Evolutionary conservation across 2,797 vertebrate species (phyloP), one percentile per base, ranked within the genome.

Genomic region (Xerus rutilus): DNA sequence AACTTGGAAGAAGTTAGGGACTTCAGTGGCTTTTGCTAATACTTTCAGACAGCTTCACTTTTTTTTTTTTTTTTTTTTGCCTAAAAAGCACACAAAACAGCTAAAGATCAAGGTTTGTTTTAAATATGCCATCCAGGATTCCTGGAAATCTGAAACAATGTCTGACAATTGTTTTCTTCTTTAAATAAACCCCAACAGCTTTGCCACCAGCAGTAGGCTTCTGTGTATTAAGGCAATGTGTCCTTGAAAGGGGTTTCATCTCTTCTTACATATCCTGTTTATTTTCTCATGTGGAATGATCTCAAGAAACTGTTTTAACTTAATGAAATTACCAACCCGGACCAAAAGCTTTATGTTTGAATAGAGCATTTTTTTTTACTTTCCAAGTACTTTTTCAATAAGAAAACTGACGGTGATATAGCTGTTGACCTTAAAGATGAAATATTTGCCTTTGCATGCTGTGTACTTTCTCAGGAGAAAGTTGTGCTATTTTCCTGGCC

Each of bases 31-130:
- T 98, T 89, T 96, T 94, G 86, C 94, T 93, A 87, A 87, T 95
- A 94, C 94, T 97, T 98, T 97, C 93, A 74, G 97, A 94, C 98
- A 98, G 95, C 97, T 97, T 98, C 96, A 97, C 94, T 93, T 97
- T 74, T 92, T 94, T 39, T 39, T 39, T 39, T 39, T 39, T 39
- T 39, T 39, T 39, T 39, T 39, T 98, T 96, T 97, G 92, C 93
- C 92, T 0, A 1, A 73, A 77, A 96, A 96, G 92, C 47, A 0
- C 17, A 86, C 76, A 94, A 96, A 96, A 93, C 95, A 97, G 91
- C 86, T 97, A 87, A 17, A 97, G 96, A 97, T 78, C 97, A 94
- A 54, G 87, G 95, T 95, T 96, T 93, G 70, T 83, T 96, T 97
- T 89, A 96, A 98, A 97, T 82, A 70, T 85, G 86, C n/a, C 79